Evolutionary conservation across 2,888 invertebrate genomes (phyloP), one percentile per base, ranked within the genome.

Genomic region (Platycnemis pennipes): DNA sequence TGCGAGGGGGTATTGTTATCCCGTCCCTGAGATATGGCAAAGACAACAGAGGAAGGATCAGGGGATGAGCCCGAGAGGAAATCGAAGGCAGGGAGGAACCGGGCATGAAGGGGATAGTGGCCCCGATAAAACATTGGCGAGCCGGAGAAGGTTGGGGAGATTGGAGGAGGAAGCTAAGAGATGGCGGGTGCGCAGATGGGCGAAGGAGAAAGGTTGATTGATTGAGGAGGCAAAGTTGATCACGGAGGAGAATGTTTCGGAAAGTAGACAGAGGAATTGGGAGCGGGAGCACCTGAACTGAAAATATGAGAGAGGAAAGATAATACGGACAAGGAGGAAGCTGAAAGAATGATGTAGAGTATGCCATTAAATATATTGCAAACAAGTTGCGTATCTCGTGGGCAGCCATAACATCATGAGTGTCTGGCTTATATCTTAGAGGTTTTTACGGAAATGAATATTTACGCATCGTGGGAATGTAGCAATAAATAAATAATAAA

Each of bases 1-100:
- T 42, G 37, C 56, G 42, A 22, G 91, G 44, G 91, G 69, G 63
- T 69, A 91, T 91, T 91, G 91, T 91, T 91, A 91, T 11, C 8
- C 42, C 13, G 63, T 56, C 91, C 63, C 44, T 19, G n/a, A 91
- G 63, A 91, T 91, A 44, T 63, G 44, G 63, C 89, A 42, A 63
- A 89, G 56, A 56, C 56, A 56, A 45, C 63, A 63, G 45, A 4
- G 22, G 91, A 63, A 4, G 26, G 13, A 77, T n/a, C 49, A 49
- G 13, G 77, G 37, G 11, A 91, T 22, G 69, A 26, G 69, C n/a
- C 2, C 44, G 4, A 19, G 8, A 31, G 88, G 42, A 22, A 53
- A 42, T 26, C 19, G 89, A 26, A 3, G 0, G 88, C 53, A 42
- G 26, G 11, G 37, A 13, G 42, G 31, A 16, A 44, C 7, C 22